Conservation (phyloP, 2,888 invertebrate genomes). For the Neoascia interrupta region DNA sequence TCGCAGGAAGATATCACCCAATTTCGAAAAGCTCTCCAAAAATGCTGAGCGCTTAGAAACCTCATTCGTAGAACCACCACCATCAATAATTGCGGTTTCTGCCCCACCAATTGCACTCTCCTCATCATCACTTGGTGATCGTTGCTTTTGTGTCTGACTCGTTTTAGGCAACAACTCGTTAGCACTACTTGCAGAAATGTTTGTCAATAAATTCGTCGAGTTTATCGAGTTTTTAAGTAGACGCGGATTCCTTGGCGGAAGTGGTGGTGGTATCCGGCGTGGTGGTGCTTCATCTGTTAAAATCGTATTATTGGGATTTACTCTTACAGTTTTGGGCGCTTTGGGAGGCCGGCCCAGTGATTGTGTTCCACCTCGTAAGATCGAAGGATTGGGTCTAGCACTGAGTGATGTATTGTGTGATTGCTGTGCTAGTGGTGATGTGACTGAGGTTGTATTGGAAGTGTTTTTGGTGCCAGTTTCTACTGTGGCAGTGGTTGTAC, state of each 20-base stretch:
- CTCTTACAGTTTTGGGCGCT: conserved; percentile 43
- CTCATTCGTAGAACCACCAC: neutral
- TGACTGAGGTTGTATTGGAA: conserved; percentile 53
- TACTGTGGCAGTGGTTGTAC: conserved; percentile 28
- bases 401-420: conserved; percentile 1
- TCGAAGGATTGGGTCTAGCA: conserved; percentile 44
- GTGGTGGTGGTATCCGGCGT: conserved; percentile 39
- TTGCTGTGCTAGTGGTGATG: conserved; percentile 29
- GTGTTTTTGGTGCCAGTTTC: conserved; percentile 59
- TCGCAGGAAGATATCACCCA: conserved; percentile 74
- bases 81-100: neutral
- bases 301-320: conserved; percentile 69
- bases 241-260: conserved; percentile 62
- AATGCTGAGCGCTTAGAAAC: conserved; percentile 36
- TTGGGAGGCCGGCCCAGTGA: conserved; percentile 49
- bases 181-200: conserved; percentile 71
- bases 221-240: conserved; percentile 45
- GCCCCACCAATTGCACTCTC: conserved; percentile 48
- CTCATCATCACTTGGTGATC: conserved; percentile 45
- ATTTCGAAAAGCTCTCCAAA: conserved; percentile 61
- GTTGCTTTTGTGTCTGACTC: neutral
- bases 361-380: conserved; percentile 45
- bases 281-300: conserved; percentile 56
- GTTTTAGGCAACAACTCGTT: conserved; percentile 67
- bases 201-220: conserved; percentile 65